Percentiles rank a stretch among this genome's conserved stretches.
Conservation (phyloP, 2,888 invertebrate genomes). For the Patella pellucida region DNA sequence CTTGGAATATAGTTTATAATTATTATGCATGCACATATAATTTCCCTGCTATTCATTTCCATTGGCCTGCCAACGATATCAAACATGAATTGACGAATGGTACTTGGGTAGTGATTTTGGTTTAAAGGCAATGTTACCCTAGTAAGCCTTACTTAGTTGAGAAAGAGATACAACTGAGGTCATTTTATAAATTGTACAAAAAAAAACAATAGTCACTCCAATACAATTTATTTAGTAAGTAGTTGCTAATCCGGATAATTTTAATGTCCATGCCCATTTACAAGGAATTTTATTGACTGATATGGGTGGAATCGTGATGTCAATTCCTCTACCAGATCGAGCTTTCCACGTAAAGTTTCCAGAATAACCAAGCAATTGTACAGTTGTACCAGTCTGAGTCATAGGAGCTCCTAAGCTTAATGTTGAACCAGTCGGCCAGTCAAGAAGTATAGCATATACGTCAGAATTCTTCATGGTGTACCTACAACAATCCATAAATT, state of each 20-base stretch:
- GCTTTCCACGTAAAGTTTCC: slow-evolving; percentile 43
- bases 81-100: no score
- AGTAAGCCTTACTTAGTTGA: no score
- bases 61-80: no score
- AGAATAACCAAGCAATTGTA: slow-evolving; percentile 74
- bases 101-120: no score
- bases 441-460: slow-evolving; percentile 80
- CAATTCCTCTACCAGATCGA: slow-evolving; percentile 45
- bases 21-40: no score
- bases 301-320: slow-evolving; percentile 57
- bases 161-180: no score
- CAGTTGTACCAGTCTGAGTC: slow-evolving; percentile 58
- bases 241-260: slow-evolving; percentile 44
- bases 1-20: no score
- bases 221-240: no score
- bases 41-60: no score
- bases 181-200: no score
- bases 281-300: slow-evolving; percentile 54
- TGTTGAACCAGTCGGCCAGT: slow-evolving; percentile 79
- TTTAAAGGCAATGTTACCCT: no score
- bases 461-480: slow-evolving; percentile 54
- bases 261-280: slow-evolving; percentile 65
- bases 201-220: no score
- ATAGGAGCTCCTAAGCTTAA: slow-evolving; percentile 73
- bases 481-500: slow-evolving; percentile 31